phyloP scores from a whole-genome alignment of 2,113 vertebrate genomes.

The Chionis minor region DNA sequence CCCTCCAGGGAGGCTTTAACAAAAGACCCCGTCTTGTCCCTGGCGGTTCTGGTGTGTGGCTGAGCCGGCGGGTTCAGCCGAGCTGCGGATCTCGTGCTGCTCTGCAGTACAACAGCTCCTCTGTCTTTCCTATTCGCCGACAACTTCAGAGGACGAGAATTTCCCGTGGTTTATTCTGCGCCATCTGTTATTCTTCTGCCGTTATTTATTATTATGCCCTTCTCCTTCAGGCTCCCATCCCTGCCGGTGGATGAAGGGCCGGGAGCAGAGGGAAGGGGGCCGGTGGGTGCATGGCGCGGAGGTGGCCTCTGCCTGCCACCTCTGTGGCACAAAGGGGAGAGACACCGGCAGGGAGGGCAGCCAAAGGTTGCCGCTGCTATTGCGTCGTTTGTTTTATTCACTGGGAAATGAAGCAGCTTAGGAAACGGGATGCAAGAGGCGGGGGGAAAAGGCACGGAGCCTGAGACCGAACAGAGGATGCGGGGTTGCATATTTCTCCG shows the following conservation, averaged over 20 bases:
- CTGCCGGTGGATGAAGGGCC: not conserved
- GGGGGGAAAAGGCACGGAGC: not conserved
- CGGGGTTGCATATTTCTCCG: not conserved
- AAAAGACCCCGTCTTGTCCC: slow-evolving; percentile 26
- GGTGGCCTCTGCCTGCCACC: not conserved
- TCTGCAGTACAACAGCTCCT: slow-evolving; percentile 41
- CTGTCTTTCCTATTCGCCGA: not conserved
- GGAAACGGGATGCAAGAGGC: not conserved
- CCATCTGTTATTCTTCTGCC: slow-evolving; percentile 4
- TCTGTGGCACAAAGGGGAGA: not conserved
- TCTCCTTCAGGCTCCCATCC: not conserved
- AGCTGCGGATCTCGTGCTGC: not conserved
- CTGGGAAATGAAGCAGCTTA: not conserved
- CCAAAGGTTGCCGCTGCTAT: not conserved
- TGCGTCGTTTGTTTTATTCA: not conserved
- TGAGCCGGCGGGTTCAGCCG: not conserved
- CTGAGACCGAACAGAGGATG: not conserved
- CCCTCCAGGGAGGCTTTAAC: slow-evolving; percentile 20
- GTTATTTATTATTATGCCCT: not conserved
- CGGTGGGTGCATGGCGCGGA: not conserved
- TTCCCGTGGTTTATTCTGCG: not conserved
- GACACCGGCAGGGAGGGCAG: not conserved
- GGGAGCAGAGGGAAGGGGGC: not conserved
- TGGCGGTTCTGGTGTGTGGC: not conserved
- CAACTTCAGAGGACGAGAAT: slow-evolving; percentile 36